Evolutionary conservation across 2,113 vertebrate species (phyloP).

Genomic region (Arizona elegans): DNA sequence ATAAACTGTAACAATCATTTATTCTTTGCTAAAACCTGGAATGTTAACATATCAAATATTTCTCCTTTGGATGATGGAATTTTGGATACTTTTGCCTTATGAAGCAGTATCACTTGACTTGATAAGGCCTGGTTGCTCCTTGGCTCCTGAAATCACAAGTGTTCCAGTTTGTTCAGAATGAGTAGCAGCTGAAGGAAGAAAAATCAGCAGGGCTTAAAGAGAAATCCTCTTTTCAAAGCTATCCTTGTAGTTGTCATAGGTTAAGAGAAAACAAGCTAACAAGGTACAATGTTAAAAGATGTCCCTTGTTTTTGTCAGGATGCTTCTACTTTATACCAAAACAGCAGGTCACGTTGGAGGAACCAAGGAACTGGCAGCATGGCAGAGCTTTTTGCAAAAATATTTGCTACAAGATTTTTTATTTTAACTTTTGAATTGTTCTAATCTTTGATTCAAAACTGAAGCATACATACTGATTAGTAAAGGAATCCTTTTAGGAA

Average conservation of each 20-base stretch:
- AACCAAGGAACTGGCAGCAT: background rate
- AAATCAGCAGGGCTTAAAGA: background rate
- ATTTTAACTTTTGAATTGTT: background rate
- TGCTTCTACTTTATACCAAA: background rate
- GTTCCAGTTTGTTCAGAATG: background rate
- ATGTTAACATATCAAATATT: background rate
- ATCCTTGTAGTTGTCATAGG: background rate
- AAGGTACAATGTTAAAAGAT: background rate
- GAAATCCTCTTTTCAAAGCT: background rate
- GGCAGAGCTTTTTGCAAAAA: background rate
- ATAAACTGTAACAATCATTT: background rate
- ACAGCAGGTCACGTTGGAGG: background rate
- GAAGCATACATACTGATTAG: conserved; percentile 11
- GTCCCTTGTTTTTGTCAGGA: background rate
- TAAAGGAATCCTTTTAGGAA: background rate
- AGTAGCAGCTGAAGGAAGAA: background rate
- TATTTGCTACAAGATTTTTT: background rate
- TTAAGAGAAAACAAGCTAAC: background rate
- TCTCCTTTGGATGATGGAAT: background rate
- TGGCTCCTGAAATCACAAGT: background rate
- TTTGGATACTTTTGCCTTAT: background rate
- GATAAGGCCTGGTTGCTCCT: accelerated
- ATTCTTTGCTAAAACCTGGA: background rate
- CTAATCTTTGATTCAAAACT: conserved; percentile 24
- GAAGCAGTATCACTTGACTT: background rate